These are phyloP conservation scores for Pteria penguin DNA, from an alignment of 2,888 invertebrate species.

Conservation along the genomic window DNA sequence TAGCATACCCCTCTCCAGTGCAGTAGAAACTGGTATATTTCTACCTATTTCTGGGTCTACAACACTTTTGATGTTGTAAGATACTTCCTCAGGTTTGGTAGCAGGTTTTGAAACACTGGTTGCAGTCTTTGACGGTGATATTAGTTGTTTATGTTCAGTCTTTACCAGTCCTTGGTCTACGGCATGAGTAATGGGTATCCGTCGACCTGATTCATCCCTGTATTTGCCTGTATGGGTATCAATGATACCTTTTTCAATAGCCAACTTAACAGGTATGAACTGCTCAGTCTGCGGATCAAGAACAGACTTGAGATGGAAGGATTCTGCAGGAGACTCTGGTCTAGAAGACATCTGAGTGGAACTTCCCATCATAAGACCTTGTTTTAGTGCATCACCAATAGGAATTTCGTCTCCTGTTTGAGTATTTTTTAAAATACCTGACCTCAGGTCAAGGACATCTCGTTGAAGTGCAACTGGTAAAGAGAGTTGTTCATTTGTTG, in stretches of 20 bases:
- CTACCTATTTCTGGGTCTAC: constrained; percentile 89
- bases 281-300: constrained; percentile 88
- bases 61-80: constrained; percentile 80
- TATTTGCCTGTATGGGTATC: constrained; percentile 82
- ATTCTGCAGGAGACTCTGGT: constrained; percentile 29
- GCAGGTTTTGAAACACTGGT: constrained; percentile 18
- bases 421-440: constrained; percentile 54
- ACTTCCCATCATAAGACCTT: constrained; percentile 54
- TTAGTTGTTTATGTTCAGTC: constrained; percentile 42
- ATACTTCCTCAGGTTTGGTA: constrained; percentile 49
- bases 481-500: constrained; percentile 88
- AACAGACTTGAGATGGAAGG: constrained; percentile 65
- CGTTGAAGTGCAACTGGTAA: constrained; percentile 86
- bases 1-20: constrained; percentile 79
- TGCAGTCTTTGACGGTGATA: constrained; percentile 3
- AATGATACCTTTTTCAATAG: constrained; percentile 86
- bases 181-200: constrained; percentile 59
- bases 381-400: constrained; percentile 63
- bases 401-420: constrained; percentile 65
- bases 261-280: constrained; percentile 85
- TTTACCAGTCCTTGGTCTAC: constrained; percentile 60
- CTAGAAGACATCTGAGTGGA: constrained; percentile 43
- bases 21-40: constrained; percentile 83
- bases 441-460: constrained; percentile 54
- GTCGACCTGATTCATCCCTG: constrained; percentile 53